Percentiles rank a stretch among this genome's conserved stretches.
Evolutionary conservation across 2,113 vertebrate genomes (phyloP).

Genomic region (Pteropus alecto): DNA sequence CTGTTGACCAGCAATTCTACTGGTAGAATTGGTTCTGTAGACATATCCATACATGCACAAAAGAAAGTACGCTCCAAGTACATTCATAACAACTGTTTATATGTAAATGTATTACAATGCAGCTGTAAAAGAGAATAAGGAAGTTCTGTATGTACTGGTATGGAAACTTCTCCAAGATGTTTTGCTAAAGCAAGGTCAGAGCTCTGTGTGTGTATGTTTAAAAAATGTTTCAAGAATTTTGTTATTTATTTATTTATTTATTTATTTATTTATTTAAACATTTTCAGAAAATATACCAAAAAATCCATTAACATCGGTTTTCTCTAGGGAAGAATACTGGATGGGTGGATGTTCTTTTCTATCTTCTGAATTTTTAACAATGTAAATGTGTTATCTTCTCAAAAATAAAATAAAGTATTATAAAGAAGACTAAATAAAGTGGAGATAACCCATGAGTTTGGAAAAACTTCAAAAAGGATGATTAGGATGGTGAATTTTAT

Average conservation of each 20-base stretch:
- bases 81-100: neutral
- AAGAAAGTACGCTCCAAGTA: neutral
- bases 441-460: neutral
- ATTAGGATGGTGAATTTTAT: neutral
- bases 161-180: neutral
- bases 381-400: neutral
- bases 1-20: neutral
- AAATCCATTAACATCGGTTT: neutral
- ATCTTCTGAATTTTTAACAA: neutral
- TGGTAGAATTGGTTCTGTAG: neutral
- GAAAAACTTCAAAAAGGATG: neutral
- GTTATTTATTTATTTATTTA: no score
- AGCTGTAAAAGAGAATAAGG: neutral
- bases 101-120: neutral
- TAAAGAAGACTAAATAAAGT: constrained; percentile 4
- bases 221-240: neutral
- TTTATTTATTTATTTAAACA: neutral
- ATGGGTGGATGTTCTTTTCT: neutral
- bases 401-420: neutral
- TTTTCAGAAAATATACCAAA: neutral
- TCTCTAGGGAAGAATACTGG: neutral
- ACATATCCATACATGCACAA: neutral
- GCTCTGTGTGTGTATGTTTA: neutral
- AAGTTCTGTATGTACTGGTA: neutral
- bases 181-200: neutral